Percentiles rank a stretch among this genome's conserved stretches.
phyloP scores from a whole-genome alignment of 2,113 vertebrate genomes.

The Stercorarius parasiticus region DNA sequence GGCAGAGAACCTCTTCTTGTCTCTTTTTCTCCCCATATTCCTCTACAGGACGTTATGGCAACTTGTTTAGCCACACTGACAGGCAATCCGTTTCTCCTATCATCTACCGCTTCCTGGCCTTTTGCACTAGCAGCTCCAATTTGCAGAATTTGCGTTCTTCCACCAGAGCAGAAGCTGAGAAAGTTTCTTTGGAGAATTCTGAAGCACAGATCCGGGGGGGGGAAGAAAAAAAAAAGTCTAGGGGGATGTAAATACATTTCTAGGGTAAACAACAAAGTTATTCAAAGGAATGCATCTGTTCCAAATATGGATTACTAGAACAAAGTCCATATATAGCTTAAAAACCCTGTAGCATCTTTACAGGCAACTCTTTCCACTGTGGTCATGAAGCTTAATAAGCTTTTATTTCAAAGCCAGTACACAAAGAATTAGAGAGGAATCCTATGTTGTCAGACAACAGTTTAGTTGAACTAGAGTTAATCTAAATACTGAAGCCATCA shows the following conservation, averaged over 20 bases:
- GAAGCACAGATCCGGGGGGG: not conserved
- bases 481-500: slow-evolving; percentile 4
- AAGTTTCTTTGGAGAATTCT: not conserved
- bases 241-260: not conserved
- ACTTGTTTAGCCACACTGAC: not conserved
- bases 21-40: not conserved
- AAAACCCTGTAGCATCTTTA: not conserved
- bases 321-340: slow-evolving; percentile 24
- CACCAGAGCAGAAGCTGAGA: not conserved
- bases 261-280: not conserved
- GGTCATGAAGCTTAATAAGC: not conserved
- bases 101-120: not conserved
- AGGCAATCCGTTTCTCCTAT: not conserved
- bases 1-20: not conserved
- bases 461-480: not conserved
- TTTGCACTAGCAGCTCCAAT: not conserved
- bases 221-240: not conserved
- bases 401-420: slow-evolving; percentile 19
- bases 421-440: slow-evolving; percentile 25
- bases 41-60: not conserved
- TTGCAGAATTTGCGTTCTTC: not conserved
- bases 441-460: not conserved
- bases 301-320: not conserved
- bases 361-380: slow-evolving; percentile 19
- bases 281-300: not conserved